These are phyloP conservation scores for Gnathonemus longibarbis DNA, from an alignment of 2,113 vertebrate genomes.

Conservation along the genomic window DNA sequence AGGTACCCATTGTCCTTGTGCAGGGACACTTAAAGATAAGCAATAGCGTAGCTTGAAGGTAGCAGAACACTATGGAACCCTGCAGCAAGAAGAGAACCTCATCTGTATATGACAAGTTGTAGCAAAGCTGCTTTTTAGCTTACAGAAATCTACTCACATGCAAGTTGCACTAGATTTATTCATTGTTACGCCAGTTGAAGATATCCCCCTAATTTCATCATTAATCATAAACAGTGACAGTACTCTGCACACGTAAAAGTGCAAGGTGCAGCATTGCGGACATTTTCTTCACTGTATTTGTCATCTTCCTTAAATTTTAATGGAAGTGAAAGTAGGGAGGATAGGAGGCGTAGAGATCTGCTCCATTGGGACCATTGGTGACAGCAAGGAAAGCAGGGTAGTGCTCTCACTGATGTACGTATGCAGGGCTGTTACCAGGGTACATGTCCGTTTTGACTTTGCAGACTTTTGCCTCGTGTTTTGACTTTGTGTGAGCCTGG, in stretches of 20 bases:
- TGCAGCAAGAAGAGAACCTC: background rate
- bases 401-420: background rate
- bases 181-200: background rate
- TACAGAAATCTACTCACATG: background rate
- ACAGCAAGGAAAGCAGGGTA: background rate
- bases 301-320: background rate
- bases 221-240: background rate
- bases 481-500: too few species aligned
- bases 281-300: background rate
- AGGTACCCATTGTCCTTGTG: background rate
- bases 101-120: background rate
- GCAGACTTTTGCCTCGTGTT: background rate
- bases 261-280: background rate
- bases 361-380: background rate
- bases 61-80: background rate
- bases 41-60: constrained; percentile 5
- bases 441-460: background rate
- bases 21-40: background rate
- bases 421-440: background rate
- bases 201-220: background rate
- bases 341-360: background rate
- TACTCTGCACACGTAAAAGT: background rate
- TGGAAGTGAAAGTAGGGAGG: background rate
- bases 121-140: background rate
- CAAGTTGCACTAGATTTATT: background rate